Base-by-base conservation (phyloP, 2,113 vertebrate genomes). In the Zosterops lateralis region DNA sequence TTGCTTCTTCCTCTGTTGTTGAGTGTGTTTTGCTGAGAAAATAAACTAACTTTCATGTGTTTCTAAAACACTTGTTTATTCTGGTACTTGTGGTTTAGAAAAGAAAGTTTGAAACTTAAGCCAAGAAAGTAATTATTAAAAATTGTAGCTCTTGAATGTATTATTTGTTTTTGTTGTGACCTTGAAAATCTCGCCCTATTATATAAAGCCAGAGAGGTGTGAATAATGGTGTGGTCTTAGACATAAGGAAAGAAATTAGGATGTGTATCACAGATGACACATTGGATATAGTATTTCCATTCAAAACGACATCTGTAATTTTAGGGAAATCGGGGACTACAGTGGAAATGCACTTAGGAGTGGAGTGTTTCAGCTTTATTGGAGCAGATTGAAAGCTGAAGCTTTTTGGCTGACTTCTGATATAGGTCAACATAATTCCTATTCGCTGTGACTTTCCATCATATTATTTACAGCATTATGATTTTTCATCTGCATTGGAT, bases 381-480 rank as follows among this genome's bases (percentile, higher is more conserved):
- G 89, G 74, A 95, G 71, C 85, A 95, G 85, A 90, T 51, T 86
- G 92, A 94, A 90, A 94, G 58, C 92, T 87, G 70, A 87, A 76
- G 87, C 58, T 70, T 92, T 92, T 93, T 96, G 89, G 66, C 89
- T 96, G 87, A 87, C 62, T 95, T 89, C 84, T 94, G 91, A 95
- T 96, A 47, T 96, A 93, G 95, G 92, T 96, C 95, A 94, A 87
- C 85, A 48, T 70, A 83, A 95, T 89, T 94, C 65, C 70, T 96
- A 78, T 95, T 96, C 6, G 5, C 50, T 2, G 7, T 81, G 68
- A 94, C 82, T 95, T 83, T 80, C 76, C 68, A 93, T 94, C 53
- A 6, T 92, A 82, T 96, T 96, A 91, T 92, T 90, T 94, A 91
- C 89, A 95, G 92, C 66, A 67, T 91, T 93, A 70, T 92, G 84